These are phyloP conservation scores for Harmothoe impar DNA, from an alignment of 2,888 invertebrate genomes.

Conservation along the genomic window DNA sequence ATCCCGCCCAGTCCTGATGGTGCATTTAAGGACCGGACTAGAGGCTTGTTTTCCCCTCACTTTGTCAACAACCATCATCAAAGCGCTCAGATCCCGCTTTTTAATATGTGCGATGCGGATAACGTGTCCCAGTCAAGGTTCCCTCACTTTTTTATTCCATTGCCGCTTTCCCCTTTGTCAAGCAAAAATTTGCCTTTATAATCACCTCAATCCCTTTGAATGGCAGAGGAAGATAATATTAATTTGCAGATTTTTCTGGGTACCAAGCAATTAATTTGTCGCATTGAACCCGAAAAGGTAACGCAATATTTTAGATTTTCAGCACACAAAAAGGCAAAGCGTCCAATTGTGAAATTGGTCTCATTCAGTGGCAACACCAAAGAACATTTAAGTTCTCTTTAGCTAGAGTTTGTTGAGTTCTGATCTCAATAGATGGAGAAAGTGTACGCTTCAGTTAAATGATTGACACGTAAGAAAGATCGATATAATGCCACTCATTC, in stretches of 20 bases:
- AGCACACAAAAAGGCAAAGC: not conserved
- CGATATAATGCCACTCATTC: too few species aligned
- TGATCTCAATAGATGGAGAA: not conserved
- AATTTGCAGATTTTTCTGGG: conserved; percentile 26
- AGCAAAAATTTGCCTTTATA: conserved; percentile 31
- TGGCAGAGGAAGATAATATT: conserved; percentile 13
- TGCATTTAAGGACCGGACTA: conserved; percentile 2
- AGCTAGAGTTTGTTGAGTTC: not conserved
- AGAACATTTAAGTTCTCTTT: not conserved
- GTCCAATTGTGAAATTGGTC: not conserved
- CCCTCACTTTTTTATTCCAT: not conserved
- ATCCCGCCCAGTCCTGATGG: not conserved
- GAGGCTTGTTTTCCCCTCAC: conserved; percentile 18
- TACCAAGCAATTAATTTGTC: conserved; percentile 19
- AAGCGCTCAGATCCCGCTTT: conserved; percentile 18
- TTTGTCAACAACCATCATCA: conserved; percentile 47
- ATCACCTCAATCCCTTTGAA: not conserved
- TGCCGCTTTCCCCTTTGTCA: not conserved
- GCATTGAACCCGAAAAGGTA: conserved; percentile 29
- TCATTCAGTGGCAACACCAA: not conserved
- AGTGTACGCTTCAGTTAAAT: not conserved
- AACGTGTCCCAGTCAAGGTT: conserved; percentile 41
- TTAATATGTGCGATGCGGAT: conserved; percentile 44
- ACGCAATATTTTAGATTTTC: conserved; percentile 5
- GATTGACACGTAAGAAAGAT: too few species aligned